Percentiles rank a stretch among this genome's conserved stretches.
Conservation (phyloP, 2,113 vertebrate genomes). For the Hippotragus niger region DNA sequence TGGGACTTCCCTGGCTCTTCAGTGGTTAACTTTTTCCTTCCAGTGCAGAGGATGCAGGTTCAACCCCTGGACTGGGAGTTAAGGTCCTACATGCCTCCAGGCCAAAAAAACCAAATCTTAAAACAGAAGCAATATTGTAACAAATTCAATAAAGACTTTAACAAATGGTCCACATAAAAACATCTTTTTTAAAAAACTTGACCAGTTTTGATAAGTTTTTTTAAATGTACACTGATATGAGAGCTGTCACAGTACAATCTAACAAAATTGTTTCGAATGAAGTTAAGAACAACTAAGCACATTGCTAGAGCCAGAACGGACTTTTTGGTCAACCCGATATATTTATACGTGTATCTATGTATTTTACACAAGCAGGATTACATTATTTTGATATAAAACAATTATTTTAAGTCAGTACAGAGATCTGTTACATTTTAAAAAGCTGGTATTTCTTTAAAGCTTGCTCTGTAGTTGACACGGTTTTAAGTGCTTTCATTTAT, state of each 20-base stretch:
- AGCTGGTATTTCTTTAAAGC: not conserved
- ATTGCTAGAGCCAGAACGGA: not conserved
- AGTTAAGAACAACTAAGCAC: not conserved
- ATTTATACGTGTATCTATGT: not conserved
- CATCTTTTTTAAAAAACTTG: not conserved
- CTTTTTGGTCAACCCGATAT: not conserved
- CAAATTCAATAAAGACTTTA: not conserved
- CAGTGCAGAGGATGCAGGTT: not conserved
- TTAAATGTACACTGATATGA: not conserved
- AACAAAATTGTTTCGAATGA: not conserved
- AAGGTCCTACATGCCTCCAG: not conserved
- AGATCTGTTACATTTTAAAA: conserved; percentile 9
- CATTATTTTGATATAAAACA: not conserved
- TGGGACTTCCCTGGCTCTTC: not conserved
- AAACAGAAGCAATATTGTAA: not conserved
- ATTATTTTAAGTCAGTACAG: not conserved
- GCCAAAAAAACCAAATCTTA: not conserved
- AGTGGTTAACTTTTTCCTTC: not conserved
- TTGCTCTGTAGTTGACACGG: not conserved
- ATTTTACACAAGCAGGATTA: not conserved
- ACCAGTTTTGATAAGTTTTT: not conserved
- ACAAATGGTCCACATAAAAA: not conserved
- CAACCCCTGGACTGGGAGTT: not conserved
- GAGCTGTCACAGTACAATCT: not conserved
- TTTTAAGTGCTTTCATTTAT: not conserved